Evolutionary conservation across 2,888 invertebrate species (phyloP).

Genomic region (Agonopterix subpropinquella): DNA sequence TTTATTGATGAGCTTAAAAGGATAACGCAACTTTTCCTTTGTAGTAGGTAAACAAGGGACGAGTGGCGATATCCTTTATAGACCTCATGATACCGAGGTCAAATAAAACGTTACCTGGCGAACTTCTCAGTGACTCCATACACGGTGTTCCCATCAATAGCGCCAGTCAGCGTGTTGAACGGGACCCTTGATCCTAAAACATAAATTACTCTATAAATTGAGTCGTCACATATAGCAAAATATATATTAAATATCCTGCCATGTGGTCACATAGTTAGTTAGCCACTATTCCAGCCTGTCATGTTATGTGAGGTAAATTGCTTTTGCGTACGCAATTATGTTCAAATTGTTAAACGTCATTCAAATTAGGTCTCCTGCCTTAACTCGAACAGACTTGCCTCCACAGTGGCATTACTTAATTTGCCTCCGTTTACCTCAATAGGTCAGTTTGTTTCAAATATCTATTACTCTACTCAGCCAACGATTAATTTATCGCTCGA

Average conservation of each 20-base stretch:
- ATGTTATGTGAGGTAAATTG: constrained; percentile 9
- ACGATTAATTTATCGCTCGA: constrained; percentile 1
- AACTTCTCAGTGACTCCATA: constrained; percentile 91
- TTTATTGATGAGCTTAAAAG: too few relatives aligned
- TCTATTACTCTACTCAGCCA: not conserved
- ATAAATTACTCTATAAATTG: constrained; percentile 8
- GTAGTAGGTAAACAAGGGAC: too few relatives aligned
- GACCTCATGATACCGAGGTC: too few relatives aligned
- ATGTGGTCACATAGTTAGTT: too few relatives aligned
- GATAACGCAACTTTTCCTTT: too few relatives aligned
- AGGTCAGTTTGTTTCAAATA: constrained; percentile 11
- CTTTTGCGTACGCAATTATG: constrained; percentile 7
- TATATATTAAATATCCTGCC: not conserved
- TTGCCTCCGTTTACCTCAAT: constrained; percentile 12
- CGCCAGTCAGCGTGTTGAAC: constrained; percentile 91
- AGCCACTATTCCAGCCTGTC: constrained; percentile 1
- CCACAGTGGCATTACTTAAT: constrained; percentile 1
- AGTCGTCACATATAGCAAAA: constrained; percentile 1
- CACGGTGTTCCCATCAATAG: constrained; percentile 91
- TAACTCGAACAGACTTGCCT: not conserved
- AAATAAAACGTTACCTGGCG: constrained; percentile 73
- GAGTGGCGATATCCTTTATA: too few relatives aligned
- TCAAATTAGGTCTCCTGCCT: not conserved
- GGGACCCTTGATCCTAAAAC: constrained; percentile 85
- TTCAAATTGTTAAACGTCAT: constrained; percentile 3